Evolutionary conservation across 2,113 vertebrate genomes (phyloP).

Genomic region (Tetraodon nigroviridis): DNA sequence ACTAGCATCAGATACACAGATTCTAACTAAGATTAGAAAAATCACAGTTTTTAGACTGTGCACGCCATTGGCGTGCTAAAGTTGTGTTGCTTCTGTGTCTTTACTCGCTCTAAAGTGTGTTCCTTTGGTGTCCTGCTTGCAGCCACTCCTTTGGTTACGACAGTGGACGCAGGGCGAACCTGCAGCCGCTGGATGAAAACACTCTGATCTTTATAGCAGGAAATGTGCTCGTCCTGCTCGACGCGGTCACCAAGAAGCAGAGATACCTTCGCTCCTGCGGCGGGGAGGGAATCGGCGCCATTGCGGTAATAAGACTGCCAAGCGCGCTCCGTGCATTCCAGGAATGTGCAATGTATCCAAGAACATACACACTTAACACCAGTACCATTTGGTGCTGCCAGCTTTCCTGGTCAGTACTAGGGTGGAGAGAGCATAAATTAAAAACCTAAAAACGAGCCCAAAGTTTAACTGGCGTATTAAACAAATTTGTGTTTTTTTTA

Average conservation of each 20-base stretch:
- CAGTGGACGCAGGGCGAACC: conserved; percentile 79
- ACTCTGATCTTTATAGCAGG: conserved; percentile 86
- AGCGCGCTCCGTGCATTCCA: background rate
- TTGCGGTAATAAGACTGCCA: conserved; percentile 74
- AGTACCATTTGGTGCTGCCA: too few species aligned
- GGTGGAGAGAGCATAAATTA: too few species aligned
- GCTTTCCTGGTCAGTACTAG: too few species aligned
- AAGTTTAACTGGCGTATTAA: too few species aligned
- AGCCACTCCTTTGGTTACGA: conserved; percentile 95
- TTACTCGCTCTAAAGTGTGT: background rate
- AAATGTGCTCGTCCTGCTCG: conserved; percentile 79
- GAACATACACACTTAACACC: too few species aligned
- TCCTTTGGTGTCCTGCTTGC: conserved; percentile 30
- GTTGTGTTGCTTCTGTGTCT: background rate
- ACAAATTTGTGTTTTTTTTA: too few species aligned
- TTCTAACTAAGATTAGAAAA: background rate
- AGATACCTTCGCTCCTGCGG: conserved; percentile 80
- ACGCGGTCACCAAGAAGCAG: conserved; percentile 77
- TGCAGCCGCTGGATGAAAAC: conserved; percentile 78
- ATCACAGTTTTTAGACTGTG: too few species aligned
- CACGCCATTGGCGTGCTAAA: background rate
- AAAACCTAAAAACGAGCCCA: too few species aligned
- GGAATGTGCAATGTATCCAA: background rate
- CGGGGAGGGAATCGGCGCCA: conserved; percentile 82
- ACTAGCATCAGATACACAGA: background rate